Evolutionary conservation across 2,113 vertebrate genomes (phyloP), one percentile per base, ranked within the genome.

Genomic region (Planiliza haematocheilus): DNA sequence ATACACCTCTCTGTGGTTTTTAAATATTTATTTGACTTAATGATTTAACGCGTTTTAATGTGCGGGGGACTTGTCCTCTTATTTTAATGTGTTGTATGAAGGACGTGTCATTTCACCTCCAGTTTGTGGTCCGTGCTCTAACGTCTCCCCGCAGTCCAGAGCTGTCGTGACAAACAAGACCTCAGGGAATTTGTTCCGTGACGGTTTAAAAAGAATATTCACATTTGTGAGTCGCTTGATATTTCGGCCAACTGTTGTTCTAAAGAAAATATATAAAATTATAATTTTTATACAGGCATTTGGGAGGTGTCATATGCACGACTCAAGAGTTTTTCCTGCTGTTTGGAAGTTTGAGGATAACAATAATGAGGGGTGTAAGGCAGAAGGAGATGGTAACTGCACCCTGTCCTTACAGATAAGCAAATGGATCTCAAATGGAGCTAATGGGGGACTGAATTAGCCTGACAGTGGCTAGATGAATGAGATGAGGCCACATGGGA

Each of bases 391-490:
- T 20, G 20, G 41, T 70, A 65, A 72, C 30, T 42, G n/a, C 34
- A 10, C 11, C 9, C 9, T 10, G 48, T 34, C 42, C 12, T 18
- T 24, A 20, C 45, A 7, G 68, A 77, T 70, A 70, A 79, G 77
- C 52, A 82, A 77, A 80, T 74, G 53, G 65, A 63, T 66, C 38
- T 81, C 63, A 58, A 50, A 52, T 57, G 8, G 59, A 7, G 3
- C 59, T 88, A 81, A 88, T 80, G 72, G 59, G 39, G 43, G 78
- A 77, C 43, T 66, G 14, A 78, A 85, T 87, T 80, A 85, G 65
- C 67, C 59, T 83, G 74, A 77, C 74, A 79, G 60, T n/a, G 60
- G 42, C 68, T 14, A 21, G 65, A 85, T 55, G 59, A 84, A 82
- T 74, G 80, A 79, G 55, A 70, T 50, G 58, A 62, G 34, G 36